Conservation (phyloP, 2,113 vertebrate species). For the Equus quagga region DNA sequence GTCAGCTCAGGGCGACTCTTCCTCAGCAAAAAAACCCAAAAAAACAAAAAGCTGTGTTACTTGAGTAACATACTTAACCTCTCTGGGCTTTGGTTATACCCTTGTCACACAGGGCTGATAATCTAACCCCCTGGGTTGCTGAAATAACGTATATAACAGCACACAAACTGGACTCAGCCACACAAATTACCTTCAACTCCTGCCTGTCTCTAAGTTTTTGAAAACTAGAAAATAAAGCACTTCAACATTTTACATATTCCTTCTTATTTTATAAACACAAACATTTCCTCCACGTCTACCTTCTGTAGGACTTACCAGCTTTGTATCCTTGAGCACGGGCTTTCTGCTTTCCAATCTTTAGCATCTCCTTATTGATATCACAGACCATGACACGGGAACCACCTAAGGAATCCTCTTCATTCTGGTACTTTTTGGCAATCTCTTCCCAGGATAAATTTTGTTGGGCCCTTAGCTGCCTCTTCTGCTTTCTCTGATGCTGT, state of each 20-base stretch:
- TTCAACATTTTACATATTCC: not conserved
- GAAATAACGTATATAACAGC: not conserved
- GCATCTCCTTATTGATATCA: conserved; percentile 99
- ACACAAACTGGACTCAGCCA: not conserved
- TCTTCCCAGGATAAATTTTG: conserved; percentile 95
- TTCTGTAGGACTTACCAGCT: conserved; percentile 86
- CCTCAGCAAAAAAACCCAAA: too few relatives aligned
- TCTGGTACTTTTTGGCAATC: conserved; percentile 88
- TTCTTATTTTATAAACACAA: not conserved
- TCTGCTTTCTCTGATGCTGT: conserved; percentile 84
- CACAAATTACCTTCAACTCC: not conserved
- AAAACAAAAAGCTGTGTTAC: not conserved
- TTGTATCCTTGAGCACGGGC: conserved; percentile 87
- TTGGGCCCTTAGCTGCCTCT: conserved; percentile 78
- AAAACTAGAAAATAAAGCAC: not conserved
- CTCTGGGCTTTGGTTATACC: not conserved
- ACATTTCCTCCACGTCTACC: not conserved
- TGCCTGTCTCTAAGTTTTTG: not conserved
- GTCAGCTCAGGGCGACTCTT: too few relatives aligned
- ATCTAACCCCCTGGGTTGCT: not conserved
- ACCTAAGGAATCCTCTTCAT: conserved; percentile 70
- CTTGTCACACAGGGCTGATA: not conserved
- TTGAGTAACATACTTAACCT: not conserved
- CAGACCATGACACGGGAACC: conserved; percentile 92
- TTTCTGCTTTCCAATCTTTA: conserved; percentile 94